Conservation (phyloP, 2,113 vertebrate genomes). For the Danionella cerebrum region DNA sequence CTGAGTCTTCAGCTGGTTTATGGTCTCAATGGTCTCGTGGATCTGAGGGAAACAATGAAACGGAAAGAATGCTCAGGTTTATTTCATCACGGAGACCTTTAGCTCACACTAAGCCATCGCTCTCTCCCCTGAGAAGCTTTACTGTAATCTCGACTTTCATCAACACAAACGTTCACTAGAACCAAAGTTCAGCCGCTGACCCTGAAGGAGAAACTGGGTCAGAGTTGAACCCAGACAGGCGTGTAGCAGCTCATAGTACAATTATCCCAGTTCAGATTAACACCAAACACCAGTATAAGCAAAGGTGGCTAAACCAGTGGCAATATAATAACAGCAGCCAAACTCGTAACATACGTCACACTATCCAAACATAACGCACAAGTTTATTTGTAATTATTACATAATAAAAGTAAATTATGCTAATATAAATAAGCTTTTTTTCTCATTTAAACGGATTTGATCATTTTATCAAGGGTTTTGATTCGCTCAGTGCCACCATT, state of each 20-base stretch:
- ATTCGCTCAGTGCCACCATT: too few relatives aligned
- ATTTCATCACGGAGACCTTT: neutral
- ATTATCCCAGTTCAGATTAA: neutral
- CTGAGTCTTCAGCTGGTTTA: constrained; percentile 99
- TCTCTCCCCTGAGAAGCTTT: neutral
- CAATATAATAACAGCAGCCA: too few relatives aligned
- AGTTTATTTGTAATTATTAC: too few relatives aligned
- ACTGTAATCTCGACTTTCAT: neutral
- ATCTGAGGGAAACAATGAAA: constrained; percentile 65
- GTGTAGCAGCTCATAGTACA: neutral
- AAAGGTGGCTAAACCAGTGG: too few relatives aligned
- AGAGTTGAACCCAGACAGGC: neutral
- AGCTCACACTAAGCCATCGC: neutral
- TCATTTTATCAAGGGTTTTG: too few relatives aligned
- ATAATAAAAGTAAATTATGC: too few relatives aligned
- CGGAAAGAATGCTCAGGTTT: neutral
- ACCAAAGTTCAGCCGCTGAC: neutral
- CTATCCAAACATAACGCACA: too few relatives aligned
- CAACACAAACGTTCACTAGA: neutral
- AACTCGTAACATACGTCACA: too few relatives aligned
- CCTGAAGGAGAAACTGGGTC: neutral
- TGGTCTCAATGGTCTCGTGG: constrained; percentile 98
- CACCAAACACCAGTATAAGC: too few relatives aligned
- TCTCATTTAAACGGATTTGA: too few relatives aligned
- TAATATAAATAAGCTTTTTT: too few relatives aligned